Base-by-base conservation (phyloP, 2,888 invertebrate genomes). In the Tenthredo livida region DNA sequence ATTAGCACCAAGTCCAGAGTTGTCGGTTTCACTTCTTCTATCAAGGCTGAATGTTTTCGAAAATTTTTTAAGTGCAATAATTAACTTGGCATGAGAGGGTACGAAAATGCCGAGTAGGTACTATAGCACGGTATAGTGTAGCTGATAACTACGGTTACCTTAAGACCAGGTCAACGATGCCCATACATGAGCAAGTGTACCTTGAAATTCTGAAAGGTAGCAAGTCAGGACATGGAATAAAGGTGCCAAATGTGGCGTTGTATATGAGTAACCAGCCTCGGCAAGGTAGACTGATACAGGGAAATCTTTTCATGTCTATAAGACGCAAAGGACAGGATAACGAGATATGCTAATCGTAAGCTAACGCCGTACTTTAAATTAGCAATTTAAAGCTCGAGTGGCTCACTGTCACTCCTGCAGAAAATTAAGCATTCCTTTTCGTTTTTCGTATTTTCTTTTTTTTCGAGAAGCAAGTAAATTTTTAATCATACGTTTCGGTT, bases 171-270 rank as follows among this genome's bases (percentile, higher is more conserved):
- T 80, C 80, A 80, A 80, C 80, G 80, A 80, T 80, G 80, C 80
- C 80, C 80, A 80, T 80, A 80, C 33, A 80, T 80, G 80, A 61
- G 80, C 80, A 80, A 58, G 80, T 80, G 80, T 80, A 80, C 80
- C 80, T 80, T 80, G 80, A 80, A 80, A 80, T 80, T 80, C 80
- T 80, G 80, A 80, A 80, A 80, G 80, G 80, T 80, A 80, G 80
- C 61, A 61, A 77, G 37, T 40, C 80, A 80, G 80, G 80, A 80
- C 80, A 58, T 80, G 58, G 80, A 80, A 80, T 80, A 80, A 80
- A 80, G 80, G 80, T 80, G 80, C 80, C 80, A 80, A 80, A 80
- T 80, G 80, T 80, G 80, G 80, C 61, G 61, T 25, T 40, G 37
- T 37, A 61, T 80, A 80, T 80, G 80, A 80, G 80, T 80, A 80